Percentiles rank a stretch among this genome's conserved stretches.
These are phyloP conservation scores for Oxygymnocypris stewartii DNA, from an alignment of 2,113 vertebrate species.

Conservation along the genomic window DNA sequence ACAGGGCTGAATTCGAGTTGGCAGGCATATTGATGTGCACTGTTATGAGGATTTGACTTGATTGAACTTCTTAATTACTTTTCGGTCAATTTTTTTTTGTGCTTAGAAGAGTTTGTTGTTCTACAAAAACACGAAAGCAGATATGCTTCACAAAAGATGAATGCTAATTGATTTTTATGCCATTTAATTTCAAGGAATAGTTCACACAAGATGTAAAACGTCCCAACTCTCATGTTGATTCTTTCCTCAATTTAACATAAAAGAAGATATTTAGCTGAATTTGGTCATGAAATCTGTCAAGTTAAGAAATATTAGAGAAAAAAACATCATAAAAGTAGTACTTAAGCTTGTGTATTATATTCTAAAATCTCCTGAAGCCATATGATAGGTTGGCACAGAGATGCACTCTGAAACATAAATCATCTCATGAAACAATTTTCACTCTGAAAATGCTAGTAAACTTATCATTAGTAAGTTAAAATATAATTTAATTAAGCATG, in stretches of 20 bases:
- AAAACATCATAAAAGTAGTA: background rate
- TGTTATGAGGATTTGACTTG: background rate
- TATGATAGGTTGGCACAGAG: background rate
- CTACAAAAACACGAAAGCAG: background rate
- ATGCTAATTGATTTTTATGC: background rate
- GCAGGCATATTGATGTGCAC: conserved; percentile 11
- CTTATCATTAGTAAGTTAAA: too few relatives aligned
- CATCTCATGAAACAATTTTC: too few relatives aligned
- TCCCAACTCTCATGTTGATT: background rate
- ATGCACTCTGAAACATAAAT: background rate
- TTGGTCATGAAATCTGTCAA: background rate
- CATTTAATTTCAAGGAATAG: background rate
- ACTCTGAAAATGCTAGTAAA: too few relatives aligned
- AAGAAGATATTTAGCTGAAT: background rate
- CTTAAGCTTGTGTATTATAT: background rate
- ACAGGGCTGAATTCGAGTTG: conserved; percentile 9
- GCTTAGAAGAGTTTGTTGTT: background rate
- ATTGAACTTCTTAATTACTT: background rate
- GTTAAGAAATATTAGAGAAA: background rate
- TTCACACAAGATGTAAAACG: background rate
- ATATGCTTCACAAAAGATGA: background rate
- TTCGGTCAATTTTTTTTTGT: background rate
- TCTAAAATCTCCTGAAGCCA: background rate
- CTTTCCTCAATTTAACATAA: background rate
- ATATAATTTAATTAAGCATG: too few relatives aligned